Evolutionary conservation across 37 sponge, comb jelly and placozoan genomes (phyloP), one percentile per base, ranked within the genome.

Genomic region (Cladorhizidae sp.): DNA sequence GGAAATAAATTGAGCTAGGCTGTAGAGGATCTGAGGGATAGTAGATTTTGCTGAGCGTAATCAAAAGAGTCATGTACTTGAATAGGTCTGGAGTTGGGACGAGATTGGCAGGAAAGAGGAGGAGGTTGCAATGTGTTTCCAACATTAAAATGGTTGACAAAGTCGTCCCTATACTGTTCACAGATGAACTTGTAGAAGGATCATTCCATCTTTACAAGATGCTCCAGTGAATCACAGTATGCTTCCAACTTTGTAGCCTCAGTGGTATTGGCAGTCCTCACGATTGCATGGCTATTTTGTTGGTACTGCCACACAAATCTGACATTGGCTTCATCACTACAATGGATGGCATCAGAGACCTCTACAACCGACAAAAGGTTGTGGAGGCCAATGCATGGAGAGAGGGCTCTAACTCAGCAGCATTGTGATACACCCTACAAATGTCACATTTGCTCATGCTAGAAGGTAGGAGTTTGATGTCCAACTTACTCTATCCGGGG

Each of bases 1-100:
- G 55, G 80, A 89, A 89, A 49, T 83, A 89, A 21, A 89, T 73
- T 25, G 89, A 84, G 0, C 89, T 84, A 32, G 89, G 89, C 38
- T 83, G 89, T 8, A 79, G 58, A 0, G 89, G 84, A 69, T 89
- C 74, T 0, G 58, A 67, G 12, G 84, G 89, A 78, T 74, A 89
- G 61, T 89, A 84, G 0, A 79, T 63, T 71, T 68, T 54, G 38
- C 20, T 31, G 45, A 35, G 72, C 65, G 20, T 64, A 40, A 40
- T 71, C 72, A 37, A 40, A 71, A 37, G 41, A 21, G 23, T 71
- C 17, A 40, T 71, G 72, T 11, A 71, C 72, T 71, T 29, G 39
- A 14, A 21, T 12, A 7, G 9, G 72, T 29, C 23, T 71, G 15
- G 43, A 71, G 42, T 71, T 35, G 15, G 40, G 15, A 21, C 12